Percentiles rank a stretch among this genome's conserved stretches.
Evolutionary conservation across 2,797 vertebrate species (phyloP).

Genomic region (Orestias chungarensis): DNA sequence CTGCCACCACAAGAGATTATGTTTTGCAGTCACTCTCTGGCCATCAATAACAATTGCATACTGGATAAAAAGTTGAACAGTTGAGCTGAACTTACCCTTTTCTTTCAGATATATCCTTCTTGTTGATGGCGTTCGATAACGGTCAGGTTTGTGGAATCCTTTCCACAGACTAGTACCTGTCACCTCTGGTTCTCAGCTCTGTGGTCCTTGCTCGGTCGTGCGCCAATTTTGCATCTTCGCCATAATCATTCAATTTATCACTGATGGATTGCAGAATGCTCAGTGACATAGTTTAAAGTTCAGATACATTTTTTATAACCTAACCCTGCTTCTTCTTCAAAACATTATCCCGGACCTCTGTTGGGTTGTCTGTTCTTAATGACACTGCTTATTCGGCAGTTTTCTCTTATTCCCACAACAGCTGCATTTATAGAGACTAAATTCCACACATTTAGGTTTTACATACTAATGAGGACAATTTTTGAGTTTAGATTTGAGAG

Average conservation of each 20-base stretch:
- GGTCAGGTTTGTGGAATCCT: not conserved
- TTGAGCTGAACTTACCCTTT: not conserved
- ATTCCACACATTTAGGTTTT: not conserved
- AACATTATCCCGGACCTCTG: not conserved
- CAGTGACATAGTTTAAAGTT: not conserved
- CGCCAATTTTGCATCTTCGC: not conserved
- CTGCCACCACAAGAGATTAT: not conserved
- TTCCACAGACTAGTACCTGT: conserved; percentile 4
- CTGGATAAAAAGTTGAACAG: not conserved
- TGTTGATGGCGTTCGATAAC: not conserved
- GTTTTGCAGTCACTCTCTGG: not conserved
- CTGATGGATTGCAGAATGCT: not conserved
- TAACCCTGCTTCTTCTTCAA: not conserved
- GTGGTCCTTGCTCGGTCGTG: not conserved
- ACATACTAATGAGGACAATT: not conserved
- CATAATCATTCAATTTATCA: not conserved
- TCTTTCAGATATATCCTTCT: not conserved
- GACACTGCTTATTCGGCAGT: not conserved
- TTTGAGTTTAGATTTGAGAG: not conserved
- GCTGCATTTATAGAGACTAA: not conserved
- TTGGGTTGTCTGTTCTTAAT: not conserved
- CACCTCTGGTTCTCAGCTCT: not conserved
- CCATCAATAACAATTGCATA: not conserved
- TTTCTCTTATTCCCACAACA: not conserved
- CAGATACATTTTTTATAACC: not conserved